Base-by-base conservation (phyloP, 2,888 invertebrate species). In the Drosophila neoperkinsi region DNA sequence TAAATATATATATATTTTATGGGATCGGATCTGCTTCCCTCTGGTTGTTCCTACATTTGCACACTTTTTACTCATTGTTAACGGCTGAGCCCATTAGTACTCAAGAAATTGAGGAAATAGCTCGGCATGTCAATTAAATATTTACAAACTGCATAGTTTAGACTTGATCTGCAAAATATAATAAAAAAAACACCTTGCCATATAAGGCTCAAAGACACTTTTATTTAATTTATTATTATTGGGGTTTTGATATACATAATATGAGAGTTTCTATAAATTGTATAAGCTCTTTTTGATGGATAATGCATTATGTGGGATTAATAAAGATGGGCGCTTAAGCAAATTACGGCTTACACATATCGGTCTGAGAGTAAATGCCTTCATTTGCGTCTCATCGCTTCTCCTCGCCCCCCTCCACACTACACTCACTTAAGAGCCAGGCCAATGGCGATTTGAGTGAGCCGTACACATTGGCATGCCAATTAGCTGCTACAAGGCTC, bases 401-500 rank as follows among this genome's bases (percentile, higher is more conserved):
- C 31, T 30, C 16, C 21, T 9, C 9, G 2, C 16, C 18, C 18
- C 4, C 18, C 21, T 9, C 21, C 5, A 5, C 3, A 0, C 11
- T 1, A 6, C 18, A 28, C n/a, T 38, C 31, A n/a, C n/a, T 55
- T 25, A 31, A 59, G 13, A n/a, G 30, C n/a, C 57, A 50, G 36
- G 11, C 41, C 31, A 59, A 51, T 65, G 62, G 51, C 56, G 71
- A 71, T 77, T 66, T 43, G 50, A 74, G 46, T 62, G 69, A 79
- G 59, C 56, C 50, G 56, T 74, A 34, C 50, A 52, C 65, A 51
- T 43, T 74, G 80, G 65, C 70, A 51, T 75, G 81, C 71, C 76
- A 80, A 78, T 78, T 80, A 80, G 71, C 77, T 80, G 81, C 43
- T 68, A 63, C 53, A 66, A 41, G 70, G 70, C 74, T 79, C 75